Evolutionary conservation across 2,113 vertebrate genomes (phyloP), one percentile per base, ranked within the genome.

Genomic region (Indicator maculatus): DNA sequence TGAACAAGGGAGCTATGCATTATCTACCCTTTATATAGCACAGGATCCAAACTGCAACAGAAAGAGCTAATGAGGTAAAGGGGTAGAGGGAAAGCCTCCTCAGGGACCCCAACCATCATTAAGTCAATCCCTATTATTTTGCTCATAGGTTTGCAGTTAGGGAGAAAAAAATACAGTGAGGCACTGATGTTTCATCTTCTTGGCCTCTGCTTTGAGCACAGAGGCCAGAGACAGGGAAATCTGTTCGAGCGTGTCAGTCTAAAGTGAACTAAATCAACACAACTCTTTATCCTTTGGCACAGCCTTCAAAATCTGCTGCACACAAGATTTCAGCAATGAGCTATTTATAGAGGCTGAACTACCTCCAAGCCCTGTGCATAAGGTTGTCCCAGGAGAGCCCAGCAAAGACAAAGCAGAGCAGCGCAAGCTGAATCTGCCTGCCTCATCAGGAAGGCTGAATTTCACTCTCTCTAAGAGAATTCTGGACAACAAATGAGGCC

Each of bases 401-500:
- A 55, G 89, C 89, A 77, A 92, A 89, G 82, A 93, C 91, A 93
- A 89, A 93, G 94, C 60, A 63, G 67, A 88, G 87, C 87, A 80
- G 60, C 0, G 0, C 59, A 45, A 76, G 72, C 78, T 80, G 87
- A 91, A 93, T 95, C 94, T 93, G 91, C 91, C 94, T 20, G 60
- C 89, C 93, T 93, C 95, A 93, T 93, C 95, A 91, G 55, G 56
- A 93, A 86, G 87, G 28, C 67, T 95, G 87, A 71, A 93, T 95
- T 95, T 96, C 94, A 71, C 77, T 53, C 47, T n/a, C 39, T 53
- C 69, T 91, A 88, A 74, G 69, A 93, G 79, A 13, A 5, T 86
- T 95, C 78, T 74, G 79, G 6, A 83, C 75, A 95, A 88, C 85
- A 95, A 88, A 93, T 86, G 95, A 90, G 93, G 96, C 91, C 89